phyloP scores from a whole-genome alignment of 2,113 vertebrate species.

The Coregonus clupeaformis region DNA sequence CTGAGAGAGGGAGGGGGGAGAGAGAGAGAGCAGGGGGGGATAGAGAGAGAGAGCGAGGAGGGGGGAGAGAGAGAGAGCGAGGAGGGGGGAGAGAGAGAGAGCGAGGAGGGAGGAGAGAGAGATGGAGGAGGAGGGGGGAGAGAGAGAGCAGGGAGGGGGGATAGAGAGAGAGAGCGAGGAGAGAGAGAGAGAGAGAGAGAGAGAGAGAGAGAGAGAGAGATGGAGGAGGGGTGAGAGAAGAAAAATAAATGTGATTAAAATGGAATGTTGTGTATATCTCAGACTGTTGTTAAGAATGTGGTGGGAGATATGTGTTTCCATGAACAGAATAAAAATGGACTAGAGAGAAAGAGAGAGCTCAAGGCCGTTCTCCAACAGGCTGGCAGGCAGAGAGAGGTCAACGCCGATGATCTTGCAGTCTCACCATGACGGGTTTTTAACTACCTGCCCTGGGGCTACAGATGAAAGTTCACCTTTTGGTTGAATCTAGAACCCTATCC shows the following conservation, averaged over 20 bases:
- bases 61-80: not conserved
- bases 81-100: not conserved
- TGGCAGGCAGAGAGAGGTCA: too few relatives aligned
- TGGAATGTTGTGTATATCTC: conserved; percentile 51
- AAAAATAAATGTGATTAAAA: conserved; percentile 45
- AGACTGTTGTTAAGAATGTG: conserved; percentile 31
- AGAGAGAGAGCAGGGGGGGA: too few relatives aligned
- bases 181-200: conserved; percentile 29
- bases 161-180: too few relatives aligned
- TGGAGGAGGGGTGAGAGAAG: conserved; percentile 8
- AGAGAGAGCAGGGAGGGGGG: too few relatives aligned
- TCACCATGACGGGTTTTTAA: too few relatives aligned
- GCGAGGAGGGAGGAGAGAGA: conserved; percentile 53
- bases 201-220: too few relatives aligned
- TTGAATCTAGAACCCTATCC: too few relatives aligned
- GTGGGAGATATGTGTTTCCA: conserved; percentile 49
- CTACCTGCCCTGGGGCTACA: too few relatives aligned
- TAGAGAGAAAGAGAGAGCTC: too few relatives aligned
- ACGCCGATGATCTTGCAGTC: too few relatives aligned
- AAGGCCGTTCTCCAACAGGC: too few relatives aligned
- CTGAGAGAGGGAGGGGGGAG: conserved; percentile 19
- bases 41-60: not conserved
- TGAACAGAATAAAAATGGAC: not conserved
- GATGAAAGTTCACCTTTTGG: too few relatives aligned
- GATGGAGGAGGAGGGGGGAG: not conserved